A percentile compares a stretch with the other conserved stretches of the same genome.
phyloP scores from a whole-genome alignment of 2,113 vertebrate genomes.

The Tor tambroides region DNA sequence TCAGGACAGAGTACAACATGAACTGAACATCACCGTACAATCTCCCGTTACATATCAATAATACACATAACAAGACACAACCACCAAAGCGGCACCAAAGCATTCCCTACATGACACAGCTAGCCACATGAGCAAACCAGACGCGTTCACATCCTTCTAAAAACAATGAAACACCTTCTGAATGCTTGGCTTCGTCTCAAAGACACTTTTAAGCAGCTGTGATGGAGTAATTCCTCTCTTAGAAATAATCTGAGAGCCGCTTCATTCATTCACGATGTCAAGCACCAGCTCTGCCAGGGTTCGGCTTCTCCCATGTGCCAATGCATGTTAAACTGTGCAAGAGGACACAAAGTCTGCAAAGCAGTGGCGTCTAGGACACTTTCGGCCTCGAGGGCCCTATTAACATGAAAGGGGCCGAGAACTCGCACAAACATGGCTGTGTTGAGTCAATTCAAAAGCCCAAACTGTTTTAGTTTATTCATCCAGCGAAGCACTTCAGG shows the following conservation, averaged over 20 bases:
- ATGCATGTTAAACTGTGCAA: constrained; percentile 26
- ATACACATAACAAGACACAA: background rate
- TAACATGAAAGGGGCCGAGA: constrained; percentile 31
- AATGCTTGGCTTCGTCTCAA: background rate
- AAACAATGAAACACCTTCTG: constrained; percentile 3
- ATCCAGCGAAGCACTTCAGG: constrained; percentile 26
- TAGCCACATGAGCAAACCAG: background rate
- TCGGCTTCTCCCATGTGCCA: constrained; percentile 37
- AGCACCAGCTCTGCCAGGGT: constrained; percentile 41
- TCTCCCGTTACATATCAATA: constrained; percentile 1
- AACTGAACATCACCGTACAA: background rate
- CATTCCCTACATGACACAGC: background rate
- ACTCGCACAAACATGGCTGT: constrained; percentile 26
- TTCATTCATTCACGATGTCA: constrained; percentile 30
- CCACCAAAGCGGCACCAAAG: background rate
- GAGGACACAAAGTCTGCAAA: constrained; percentile 20
- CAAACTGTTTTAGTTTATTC: constrained; percentile 26
- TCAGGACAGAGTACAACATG: background rate
- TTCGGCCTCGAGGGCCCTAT: constrained; percentile 26
- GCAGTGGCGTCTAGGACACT: constrained; percentile 21
- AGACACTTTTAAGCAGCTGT: background rate
- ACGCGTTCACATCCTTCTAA: background rate
- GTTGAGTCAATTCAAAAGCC: constrained; percentile 15
- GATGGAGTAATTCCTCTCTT: background rate
- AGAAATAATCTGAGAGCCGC: constrained; percentile 4